phyloP scores from a whole-genome alignment of 2,113 vertebrate genomes.

The Chamaetylas fuelleborni region DNA sequence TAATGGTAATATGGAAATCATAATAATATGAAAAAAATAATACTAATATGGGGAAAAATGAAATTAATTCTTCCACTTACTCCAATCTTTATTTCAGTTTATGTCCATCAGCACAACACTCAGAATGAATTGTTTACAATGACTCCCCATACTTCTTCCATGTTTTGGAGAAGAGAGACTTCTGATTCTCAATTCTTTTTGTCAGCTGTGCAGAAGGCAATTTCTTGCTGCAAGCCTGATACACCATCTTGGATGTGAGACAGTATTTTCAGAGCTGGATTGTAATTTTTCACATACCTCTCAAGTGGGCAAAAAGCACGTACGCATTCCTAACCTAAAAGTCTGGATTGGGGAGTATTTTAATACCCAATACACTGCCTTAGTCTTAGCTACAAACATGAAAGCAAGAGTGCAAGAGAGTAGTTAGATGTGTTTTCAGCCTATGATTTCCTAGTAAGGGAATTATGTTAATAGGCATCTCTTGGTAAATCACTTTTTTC shows the following conservation, averaged over 20 bases:
- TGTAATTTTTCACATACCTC: neutral
- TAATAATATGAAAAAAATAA: neutral
- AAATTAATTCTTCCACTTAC: neutral
- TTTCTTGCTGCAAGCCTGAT: neutral
- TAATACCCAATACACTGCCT: neutral
- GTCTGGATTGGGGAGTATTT: neutral
- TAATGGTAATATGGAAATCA: neutral
- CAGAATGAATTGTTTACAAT: neutral
- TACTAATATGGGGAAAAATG: neutral
- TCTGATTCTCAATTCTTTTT: neutral
- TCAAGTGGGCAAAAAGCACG: neutral
- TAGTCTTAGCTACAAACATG: neutral
- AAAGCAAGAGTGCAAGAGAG: neutral
- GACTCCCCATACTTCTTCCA: neutral
- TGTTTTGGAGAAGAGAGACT: neutral
- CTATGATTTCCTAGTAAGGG: neutral
- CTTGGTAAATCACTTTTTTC: neutral
- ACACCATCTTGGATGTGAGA: fast-evolving
- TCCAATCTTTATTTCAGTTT: neutral
- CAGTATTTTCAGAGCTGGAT: neutral
- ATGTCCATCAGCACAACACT: neutral
- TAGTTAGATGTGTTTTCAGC: neutral
- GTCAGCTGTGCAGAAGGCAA: neutral
- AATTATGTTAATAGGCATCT: neutral
- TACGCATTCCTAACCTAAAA: neutral